phyloP scores from a whole-genome alignment of 2,797 vertebrate genomes.

The Squalus acanthias region DNA sequence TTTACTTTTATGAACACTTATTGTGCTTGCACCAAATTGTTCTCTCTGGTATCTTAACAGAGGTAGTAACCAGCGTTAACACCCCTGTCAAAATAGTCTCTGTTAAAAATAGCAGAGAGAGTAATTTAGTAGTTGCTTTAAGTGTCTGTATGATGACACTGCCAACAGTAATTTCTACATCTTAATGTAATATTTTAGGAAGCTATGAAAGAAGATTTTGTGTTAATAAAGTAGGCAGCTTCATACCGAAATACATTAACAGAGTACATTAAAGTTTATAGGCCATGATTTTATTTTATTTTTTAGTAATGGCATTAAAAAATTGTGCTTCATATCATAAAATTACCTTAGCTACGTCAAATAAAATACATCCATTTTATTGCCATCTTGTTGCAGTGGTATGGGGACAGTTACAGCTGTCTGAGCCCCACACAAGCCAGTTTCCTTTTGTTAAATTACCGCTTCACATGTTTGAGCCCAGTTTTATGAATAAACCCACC shows the following conservation, averaged over 20 bases:
- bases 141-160: neutral
- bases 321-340: constrained; percentile 20
- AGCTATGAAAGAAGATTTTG: constrained; percentile 17
- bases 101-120: neutral
- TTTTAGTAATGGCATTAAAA: constrained; percentile 20
- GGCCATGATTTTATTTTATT: constrained; percentile 31
- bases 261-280: constrained; percentile 34
- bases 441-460: neutral
- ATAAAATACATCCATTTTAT: constrained; percentile 11
- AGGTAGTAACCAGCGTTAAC: neutral
- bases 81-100: neutral
- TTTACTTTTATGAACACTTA: neutral
- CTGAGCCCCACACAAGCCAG: neutral
- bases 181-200: constrained; percentile 3
- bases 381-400: neutral
- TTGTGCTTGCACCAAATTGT: neutral
- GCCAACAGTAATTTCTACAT: neutral
- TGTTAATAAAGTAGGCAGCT: constrained; percentile 25
- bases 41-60: neutral
- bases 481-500: neutral
- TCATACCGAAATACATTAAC: neutral
- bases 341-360: constrained; percentile 15
- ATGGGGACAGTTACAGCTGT: neutral
- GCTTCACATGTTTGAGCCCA: neutral
- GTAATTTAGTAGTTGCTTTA: neutral